Conservation (phyloP, 2,797 vertebrate species). For the Kryptolebias ocellatus region DNA sequence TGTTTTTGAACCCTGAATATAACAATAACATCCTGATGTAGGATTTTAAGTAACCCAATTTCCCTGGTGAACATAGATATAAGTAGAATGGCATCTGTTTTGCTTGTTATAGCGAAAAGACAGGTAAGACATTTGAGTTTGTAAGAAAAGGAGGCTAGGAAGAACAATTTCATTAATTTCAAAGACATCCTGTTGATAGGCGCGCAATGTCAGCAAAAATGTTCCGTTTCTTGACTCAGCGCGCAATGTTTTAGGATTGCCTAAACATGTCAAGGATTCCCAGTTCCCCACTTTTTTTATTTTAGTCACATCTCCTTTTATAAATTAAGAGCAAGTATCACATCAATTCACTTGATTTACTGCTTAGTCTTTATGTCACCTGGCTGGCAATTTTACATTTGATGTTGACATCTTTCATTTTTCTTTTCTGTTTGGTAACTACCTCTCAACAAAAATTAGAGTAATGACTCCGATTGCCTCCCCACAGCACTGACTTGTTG, state of each 20-base stretch:
- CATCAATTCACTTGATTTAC: conserved; percentile 5
- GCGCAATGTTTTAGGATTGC: background rate
- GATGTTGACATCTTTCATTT: background rate
- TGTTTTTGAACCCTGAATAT: no score
- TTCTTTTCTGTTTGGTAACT: background rate
- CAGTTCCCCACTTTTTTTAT: conserved; percentile 1
- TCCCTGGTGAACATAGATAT: no score
- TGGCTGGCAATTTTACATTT: background rate
- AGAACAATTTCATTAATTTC: background rate
- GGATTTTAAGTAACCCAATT: no score
- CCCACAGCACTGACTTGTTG: background rate
- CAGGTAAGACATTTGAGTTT: background rate
- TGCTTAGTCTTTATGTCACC: conserved; percentile 3
- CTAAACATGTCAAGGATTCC: background rate
- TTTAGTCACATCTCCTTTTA: background rate
- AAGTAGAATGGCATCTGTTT: no score
- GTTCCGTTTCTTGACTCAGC: no score
- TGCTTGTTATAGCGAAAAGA: background rate
- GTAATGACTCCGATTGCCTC: background rate
- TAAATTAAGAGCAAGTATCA: background rate
- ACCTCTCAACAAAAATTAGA: background rate
- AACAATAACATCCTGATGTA: no score
- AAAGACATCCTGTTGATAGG: background rate
- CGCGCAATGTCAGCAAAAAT: no score
- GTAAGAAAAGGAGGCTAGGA: background rate